These are phyloP conservation scores for Salminus brasiliensis DNA, from an alignment of 2,113 vertebrate genomes.

Conservation along the genomic window DNA sequence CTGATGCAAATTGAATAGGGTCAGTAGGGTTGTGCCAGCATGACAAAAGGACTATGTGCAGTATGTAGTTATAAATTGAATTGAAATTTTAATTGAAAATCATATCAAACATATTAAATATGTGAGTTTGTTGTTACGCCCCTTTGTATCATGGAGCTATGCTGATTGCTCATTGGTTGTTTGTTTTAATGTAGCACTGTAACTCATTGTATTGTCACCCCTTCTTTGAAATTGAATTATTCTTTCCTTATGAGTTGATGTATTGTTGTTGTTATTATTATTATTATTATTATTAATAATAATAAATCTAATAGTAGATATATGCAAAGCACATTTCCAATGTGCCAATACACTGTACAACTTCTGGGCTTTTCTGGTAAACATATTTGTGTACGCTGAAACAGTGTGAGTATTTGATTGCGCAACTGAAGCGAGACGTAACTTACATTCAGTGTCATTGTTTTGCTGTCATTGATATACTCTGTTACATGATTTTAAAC, in stretches of 20 bases:
- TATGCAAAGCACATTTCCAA: constrained; percentile 45
- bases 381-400: background rate
- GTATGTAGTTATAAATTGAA: too few relatives aligned
- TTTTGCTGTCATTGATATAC: constrained; percentile 5
- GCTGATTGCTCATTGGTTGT: background rate
- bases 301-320: background rate
- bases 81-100: background rate
- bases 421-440: constrained; percentile 5
- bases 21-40: too few relatives aligned
- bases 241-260: background rate
- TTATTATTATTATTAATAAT: too few relatives aligned
- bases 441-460: background rate
- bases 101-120: background rate
- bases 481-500: constrained; percentile 18
- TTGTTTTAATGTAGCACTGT: background rate
- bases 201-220: background rate
- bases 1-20: too few relatives aligned
- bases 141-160: background rate
- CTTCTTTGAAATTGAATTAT: background rate
- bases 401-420: background rate
- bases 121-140: background rate
- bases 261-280: too few relatives aligned
- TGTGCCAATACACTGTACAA: constrained; percentile 1
- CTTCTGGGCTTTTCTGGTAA: constrained; percentile 22
- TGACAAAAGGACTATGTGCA: too few relatives aligned